These are phyloP conservation scores for Botia almorhae DNA, from an alignment of 2,797 vertebrate species.

Conservation along the genomic window DNA sequence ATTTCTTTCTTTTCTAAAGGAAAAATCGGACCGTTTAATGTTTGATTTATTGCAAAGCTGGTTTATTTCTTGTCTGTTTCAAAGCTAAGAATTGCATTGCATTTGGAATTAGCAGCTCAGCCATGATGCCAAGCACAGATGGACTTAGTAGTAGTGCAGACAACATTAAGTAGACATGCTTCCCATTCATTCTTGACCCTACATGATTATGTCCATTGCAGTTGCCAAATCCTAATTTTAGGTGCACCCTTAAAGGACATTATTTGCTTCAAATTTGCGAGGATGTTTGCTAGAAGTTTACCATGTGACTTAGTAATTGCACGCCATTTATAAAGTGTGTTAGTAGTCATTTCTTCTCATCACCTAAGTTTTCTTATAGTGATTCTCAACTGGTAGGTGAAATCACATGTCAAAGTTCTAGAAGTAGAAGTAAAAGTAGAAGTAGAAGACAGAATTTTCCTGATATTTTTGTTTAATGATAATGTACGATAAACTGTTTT, in stretches of 20 bases:
- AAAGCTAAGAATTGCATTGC: not conserved
- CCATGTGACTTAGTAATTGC: not conserved
- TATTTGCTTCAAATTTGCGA: not conserved
- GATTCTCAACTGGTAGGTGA: too few relatives aligned
- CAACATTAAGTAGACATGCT: not conserved
- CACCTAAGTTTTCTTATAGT: too few relatives aligned
- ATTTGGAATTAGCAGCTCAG: conserved; percentile 1
- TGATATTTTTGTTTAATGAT: too few relatives aligned
- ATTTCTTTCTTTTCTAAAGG: too few relatives aligned
- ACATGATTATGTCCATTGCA: not conserved
- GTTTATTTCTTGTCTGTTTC: not conserved
- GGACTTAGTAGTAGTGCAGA: conserved; percentile 1
- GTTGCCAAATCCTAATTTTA: not conserved
- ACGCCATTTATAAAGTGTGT: too few relatives aligned
- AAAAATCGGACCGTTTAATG: too few relatives aligned
- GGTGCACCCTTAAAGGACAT: not conserved
- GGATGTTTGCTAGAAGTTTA: not conserved
- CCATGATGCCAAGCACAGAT: conserved; percentile 38
- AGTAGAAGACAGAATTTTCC: too few relatives aligned
- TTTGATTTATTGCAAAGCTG: too few relatives aligned
- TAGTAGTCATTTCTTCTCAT: too few relatives aligned
- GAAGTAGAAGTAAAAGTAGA: too few relatives aligned
- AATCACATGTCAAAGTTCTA: too few relatives aligned
- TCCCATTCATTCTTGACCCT: conserved; percentile 12
- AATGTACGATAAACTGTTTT: too few relatives aligned